Percentiles rank a stretch among this genome's conserved stretches.
phyloP scores from a whole-genome alignment of 2,797 vertebrate genomes.

The Cyclura pinguis region DNA sequence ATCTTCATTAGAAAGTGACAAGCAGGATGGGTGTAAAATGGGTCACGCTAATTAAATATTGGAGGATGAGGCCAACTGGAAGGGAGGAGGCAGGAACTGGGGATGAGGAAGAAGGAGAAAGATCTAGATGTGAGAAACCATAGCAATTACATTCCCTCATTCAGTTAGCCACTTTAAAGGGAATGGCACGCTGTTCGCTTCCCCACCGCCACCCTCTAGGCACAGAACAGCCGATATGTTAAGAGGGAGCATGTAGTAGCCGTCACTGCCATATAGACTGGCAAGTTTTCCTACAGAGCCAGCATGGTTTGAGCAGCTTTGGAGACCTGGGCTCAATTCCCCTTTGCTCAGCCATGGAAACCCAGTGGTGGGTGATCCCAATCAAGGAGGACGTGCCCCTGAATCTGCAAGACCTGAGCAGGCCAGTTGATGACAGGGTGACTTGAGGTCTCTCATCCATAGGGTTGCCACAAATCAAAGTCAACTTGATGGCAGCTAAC shows the following conservation, averaged over 20 bases:
- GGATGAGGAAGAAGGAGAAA: not conserved
- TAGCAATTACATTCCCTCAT: rapidly evolving
- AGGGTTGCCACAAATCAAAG: no score
- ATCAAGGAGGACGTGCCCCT: no score
- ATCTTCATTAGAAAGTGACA: not conserved
- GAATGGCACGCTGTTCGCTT: rapidly evolving
- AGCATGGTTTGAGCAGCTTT: no score
- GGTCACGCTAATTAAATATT: not conserved
- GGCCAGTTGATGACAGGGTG: no score
- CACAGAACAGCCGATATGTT: not conserved
- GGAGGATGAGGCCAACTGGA: rapidly evolving
- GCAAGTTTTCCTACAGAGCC: not conserved
- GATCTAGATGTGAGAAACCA: not conserved
- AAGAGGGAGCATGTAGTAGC: not conserved
- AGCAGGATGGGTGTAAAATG: not conserved
- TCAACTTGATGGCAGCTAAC: no score
- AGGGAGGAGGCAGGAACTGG: no score
- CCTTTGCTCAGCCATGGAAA: no score
- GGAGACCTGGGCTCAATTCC: no score
- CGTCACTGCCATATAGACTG: not conserved
- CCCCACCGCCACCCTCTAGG: not conserved
- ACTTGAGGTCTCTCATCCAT: no score
- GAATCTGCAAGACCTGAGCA: no score
- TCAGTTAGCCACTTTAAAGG: rapidly evolving
- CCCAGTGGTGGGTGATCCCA: no score